phyloP scores from a whole-genome alignment of 2,113 vertebrate genomes.

The Mesitornis unicolor region DNA sequence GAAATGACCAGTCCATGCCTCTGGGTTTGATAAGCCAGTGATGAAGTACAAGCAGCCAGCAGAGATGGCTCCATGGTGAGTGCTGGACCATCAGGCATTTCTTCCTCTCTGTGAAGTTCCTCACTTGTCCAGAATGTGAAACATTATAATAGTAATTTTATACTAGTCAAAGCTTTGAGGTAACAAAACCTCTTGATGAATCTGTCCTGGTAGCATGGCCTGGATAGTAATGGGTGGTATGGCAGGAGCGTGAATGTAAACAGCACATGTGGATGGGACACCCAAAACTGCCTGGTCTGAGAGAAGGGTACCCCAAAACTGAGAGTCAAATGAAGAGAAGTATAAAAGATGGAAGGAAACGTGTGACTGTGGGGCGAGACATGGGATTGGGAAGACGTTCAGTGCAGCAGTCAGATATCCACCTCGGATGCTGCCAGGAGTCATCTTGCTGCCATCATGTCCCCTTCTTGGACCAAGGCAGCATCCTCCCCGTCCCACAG shows the following conservation, averaged over 20 bases:
- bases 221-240: background rate
- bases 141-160: background rate
- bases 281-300: background rate
- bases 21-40: slow-evolving; percentile 77
- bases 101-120: background rate
- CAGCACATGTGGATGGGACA: background rate
- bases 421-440: background rate
- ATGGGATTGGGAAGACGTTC: background rate
- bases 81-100: slow-evolving; percentile 71
- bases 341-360: background rate
- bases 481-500: background rate
- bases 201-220: background rate
- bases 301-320: background rate
- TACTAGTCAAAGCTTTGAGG: background rate
- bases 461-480: background rate
- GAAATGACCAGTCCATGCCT: slow-evolving; percentile 83
- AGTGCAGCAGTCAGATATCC: background rate
- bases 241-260: background rate
- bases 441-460: fast-evolving
- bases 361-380: background rate
- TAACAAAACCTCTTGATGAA: background rate
- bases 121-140: background rate
- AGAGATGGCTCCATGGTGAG: slow-evolving; percentile 83
- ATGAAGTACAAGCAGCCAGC: slow-evolving; percentile 87
- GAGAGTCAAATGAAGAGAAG: background rate